Base-by-base conservation (phyloP, 2,888 invertebrate genomes). In the Apodemia hepburni region DNA sequence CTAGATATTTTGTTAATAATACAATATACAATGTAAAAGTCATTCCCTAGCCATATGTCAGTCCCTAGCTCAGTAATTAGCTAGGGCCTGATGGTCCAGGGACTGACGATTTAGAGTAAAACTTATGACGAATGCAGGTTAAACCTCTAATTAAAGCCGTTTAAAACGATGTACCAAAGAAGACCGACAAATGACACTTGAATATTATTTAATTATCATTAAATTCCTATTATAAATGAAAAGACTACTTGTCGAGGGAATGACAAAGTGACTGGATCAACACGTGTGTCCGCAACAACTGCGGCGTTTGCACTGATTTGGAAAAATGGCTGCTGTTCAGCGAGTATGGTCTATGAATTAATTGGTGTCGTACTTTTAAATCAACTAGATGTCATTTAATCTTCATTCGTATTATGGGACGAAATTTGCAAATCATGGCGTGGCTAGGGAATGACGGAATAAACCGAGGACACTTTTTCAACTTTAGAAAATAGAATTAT, bases 201-300 rank as follows among this genome's bases (percentile, higher is more conserved):
- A 47, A 47, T 15, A 47, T 47, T 47, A 11, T 47, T 47, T 47
- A 47, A 47, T 47, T 47, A 47, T 47, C 47, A 47, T 47, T 17
- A 47, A 47, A 9, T 35, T 11, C 35, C 35, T 35, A 11, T 35
- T 35, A 35, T 35, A 11, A 35, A 11, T 11, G 11, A 47, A 17
- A 47, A 47, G 17, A n/a, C 17, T 17, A 47, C 47, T 47, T 17
- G 17, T n/a, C 47, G 47, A 47, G 47, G 47, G 47, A 47, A 47
- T 47, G 47, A 47, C 47, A 47, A 47, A 47, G 47, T 47, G 47
- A 47, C 47, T 47, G 47, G 47, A 47, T 47, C 47, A 8, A 47
- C 17, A 47, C 17, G 47, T 47, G 47, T 47, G 17, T 47, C 47
- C 47, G 47, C 47, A 47, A 47, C 47, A 47, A 47, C 47, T 47